A percentile compares a stretch with the other conserved stretches of the same genome.
phyloP scores from a whole-genome alignment of 23 tunicate species.

The Styela clava region DNA sequence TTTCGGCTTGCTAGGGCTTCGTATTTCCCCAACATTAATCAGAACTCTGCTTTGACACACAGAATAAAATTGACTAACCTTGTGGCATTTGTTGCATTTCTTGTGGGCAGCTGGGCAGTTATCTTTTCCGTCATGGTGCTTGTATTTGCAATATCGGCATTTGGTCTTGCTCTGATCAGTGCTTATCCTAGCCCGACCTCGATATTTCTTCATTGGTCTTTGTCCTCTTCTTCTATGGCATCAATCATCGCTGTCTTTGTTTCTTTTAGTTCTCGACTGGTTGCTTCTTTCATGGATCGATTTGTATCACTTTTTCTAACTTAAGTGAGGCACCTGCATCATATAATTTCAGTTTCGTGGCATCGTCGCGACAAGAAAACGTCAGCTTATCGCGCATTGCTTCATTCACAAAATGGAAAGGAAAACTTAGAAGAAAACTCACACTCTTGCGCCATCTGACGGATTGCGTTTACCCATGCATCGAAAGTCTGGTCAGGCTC shows the following conservation, averaged over 20 bases:
- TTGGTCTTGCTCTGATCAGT: neutral
- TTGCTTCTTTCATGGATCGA: neutral
- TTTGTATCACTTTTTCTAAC: neutral
- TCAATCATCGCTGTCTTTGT: neutral
- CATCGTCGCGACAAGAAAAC: neutral
- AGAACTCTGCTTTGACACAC: neutral
- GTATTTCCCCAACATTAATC: neutral
- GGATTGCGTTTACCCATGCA: neutral
- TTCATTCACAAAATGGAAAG: neutral
- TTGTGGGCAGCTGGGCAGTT: neutral
- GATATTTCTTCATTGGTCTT: neutral
- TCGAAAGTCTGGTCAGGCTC: neutral
- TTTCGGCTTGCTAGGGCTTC: neutral
- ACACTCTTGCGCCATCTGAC: neutral
- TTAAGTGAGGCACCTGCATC: neutral
- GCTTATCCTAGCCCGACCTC: neutral
- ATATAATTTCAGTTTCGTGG: neutral
- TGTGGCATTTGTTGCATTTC: neutral
- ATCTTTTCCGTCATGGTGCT: neutral
- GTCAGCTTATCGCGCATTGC: neutral
- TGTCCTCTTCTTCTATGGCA: neutral
- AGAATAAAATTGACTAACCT: neutral
- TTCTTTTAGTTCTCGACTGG: neutral
- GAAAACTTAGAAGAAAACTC: neutral
- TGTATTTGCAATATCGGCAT: neutral